Evolutionary conservation across 2,888 invertebrate genomes (phyloP).

Genomic region (Rotaria sp.): DNA sequence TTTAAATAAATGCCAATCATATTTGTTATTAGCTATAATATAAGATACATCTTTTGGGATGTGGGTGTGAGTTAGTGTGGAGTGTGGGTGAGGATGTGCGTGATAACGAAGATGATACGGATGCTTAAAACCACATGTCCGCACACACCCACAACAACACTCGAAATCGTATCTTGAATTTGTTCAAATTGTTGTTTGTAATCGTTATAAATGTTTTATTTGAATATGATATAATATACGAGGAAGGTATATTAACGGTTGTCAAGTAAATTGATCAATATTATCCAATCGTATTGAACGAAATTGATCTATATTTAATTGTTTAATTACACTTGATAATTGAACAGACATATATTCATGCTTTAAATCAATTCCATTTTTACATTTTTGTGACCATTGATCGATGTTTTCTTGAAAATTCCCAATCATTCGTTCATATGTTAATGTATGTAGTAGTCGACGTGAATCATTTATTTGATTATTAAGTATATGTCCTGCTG

Average conservation of each 20-base stretch:
- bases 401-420: not conserved
- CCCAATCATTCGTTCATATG: not conserved
- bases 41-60: no score
- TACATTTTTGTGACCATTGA: not conserved
- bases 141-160: no score
- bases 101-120: no score
- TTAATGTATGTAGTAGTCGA: not conserved
- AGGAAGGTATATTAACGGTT: not conserved
- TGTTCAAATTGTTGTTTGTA: not conserved
- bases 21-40: no score
- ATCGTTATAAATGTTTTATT: not conserved
- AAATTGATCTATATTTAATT: not conserved
- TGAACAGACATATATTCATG: not conserved
- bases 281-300: not conserved
- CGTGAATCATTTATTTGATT: not conserved
- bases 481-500: not conserved
- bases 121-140: no score
- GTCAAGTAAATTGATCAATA: not conserved
- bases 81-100: no score
- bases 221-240: no score
- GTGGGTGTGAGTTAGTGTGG: no score
- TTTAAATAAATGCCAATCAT: no score
- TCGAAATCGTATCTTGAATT: not conserved
- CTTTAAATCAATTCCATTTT: not conserved
- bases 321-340: not conserved